phyloP scores from a whole-genome alignment of 2,888 invertebrate species.

The Netelia fuscicornis region DNA sequence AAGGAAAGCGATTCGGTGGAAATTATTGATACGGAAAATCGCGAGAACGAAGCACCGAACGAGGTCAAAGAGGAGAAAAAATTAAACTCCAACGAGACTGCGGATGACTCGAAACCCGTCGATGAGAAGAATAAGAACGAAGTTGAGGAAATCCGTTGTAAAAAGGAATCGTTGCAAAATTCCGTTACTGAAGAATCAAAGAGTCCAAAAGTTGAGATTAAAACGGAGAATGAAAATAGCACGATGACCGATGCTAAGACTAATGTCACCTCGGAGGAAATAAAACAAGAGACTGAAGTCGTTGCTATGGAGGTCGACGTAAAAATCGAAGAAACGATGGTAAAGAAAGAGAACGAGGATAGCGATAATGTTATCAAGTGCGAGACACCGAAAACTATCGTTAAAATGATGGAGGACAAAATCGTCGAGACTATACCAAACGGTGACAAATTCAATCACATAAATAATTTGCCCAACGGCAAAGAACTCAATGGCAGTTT shows the following conservation, averaged over 20 bases:
- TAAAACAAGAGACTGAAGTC: slow-evolving; percentile 79
- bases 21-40: slow-evolving; percentile 77
- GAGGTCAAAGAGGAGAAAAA: slow-evolving; percentile 78
- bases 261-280: slow-evolving; percentile 79
- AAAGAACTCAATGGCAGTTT: slow-evolving; percentile 83
- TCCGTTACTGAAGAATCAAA: slow-evolving; percentile 73
- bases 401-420: slow-evolving; percentile 80
- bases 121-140: slow-evolving; percentile 73
- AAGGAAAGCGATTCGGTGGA: slow-evolving; percentile 83
- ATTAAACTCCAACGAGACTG: slow-evolving; percentile 71
- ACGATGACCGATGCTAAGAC: slow-evolving; percentile 77
- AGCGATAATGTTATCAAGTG: slow-evolving; percentile 65
- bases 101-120: slow-evolving; percentile 67
- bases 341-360: slow-evolving; percentile 76
- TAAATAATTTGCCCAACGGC: slow-evolving; percentile 82
- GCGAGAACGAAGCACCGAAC: slow-evolving; percentile 78
- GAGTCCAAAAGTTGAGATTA: slow-evolving; percentile 70
- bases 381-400: slow-evolving; percentile 71
- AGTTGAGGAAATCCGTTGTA: slow-evolving; percentile 75
- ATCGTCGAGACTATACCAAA: slow-evolving; percentile 82
- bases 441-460: slow-evolving; percentile 84
- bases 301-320: slow-evolving; percentile 79
- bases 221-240: slow-evolving; percentile 72
- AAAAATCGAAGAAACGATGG: slow-evolving; percentile 74
- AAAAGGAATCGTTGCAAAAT: slow-evolving; percentile 78